Evolutionary conservation across 2,888 invertebrate genomes (phyloP), one percentile per base, ranked within the genome.

Genomic region (Pocota personata): DNA sequence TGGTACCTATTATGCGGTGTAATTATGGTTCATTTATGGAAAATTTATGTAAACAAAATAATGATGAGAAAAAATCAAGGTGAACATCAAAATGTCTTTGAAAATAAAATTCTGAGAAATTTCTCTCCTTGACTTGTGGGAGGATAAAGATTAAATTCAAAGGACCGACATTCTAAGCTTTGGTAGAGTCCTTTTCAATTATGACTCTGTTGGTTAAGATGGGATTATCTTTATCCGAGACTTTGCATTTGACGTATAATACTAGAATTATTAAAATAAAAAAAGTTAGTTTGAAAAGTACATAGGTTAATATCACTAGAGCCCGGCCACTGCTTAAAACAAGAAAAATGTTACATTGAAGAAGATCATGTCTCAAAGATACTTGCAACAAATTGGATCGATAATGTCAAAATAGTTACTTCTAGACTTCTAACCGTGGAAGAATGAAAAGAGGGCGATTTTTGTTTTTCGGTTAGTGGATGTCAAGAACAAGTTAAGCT

Each of bases 11-110:
- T 64, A 64, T 43, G 64, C 32, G 24, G 55, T 21, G 12, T 55
- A 55, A 64, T 75, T 75, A 55, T 30, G 30, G 46, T 43, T 7
- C 19, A 14, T 52, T 75, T 75, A 52, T 62, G 40, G 48, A 8
- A 48, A 58, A 35, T 10, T 60, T 57, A 32, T 57, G 57, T 32
- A 71, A 58, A 14, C 30, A 52, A 24, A 43, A 14, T n/a, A n/a
- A n/a, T n/a, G n/a, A n/a, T 62, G 16, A 16, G n/a, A 62, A 30
- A 16, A 30, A 14, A 14, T 40, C 14, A 40, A 40, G 40, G 40
- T 40, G 14, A 12, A 37, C 37, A 35, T 66, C 50, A n/a, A 37
- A 14, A 19, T 50, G 48, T 12, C 14, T 35, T 19, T 24, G 50
- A 2, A 55, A 14, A 55, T 30, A 8, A 43, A 66, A 35, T 12